A percentile compares a stretch with the other conserved stretches of the same genome.
These are phyloP conservation scores for Cercopithecus neglectus DNA, from an alignment of 2,797 vertebrate genomes.

Conservation along the genomic window DNA sequence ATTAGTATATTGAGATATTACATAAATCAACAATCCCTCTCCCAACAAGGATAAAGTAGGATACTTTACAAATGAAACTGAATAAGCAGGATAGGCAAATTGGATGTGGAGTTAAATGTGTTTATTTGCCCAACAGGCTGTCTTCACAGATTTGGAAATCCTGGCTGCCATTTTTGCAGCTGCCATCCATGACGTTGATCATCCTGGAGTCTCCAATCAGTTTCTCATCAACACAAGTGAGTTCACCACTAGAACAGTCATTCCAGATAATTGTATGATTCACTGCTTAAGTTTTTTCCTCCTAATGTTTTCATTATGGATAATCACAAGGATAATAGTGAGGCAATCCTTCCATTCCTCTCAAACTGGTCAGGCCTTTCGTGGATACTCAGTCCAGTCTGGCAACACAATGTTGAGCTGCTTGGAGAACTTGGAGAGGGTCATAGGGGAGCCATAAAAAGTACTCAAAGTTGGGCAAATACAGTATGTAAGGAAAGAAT, in stretches of 20 bases:
- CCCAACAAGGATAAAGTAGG: not conserved
- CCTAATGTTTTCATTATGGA: constrained; percentile 71
- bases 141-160: constrained; percentile 98
- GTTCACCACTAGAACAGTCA: constrained; percentile 78
- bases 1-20: not conserved
- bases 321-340: constrained; percentile 56
- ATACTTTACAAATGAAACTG: not conserved
- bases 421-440: constrained; percentile 7
- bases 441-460: constrained; percentile 57
- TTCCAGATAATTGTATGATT: constrained; percentile 23
- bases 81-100: not conserved
- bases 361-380: constrained; percentile 49
- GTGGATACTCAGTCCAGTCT: constrained; percentile 58
- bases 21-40: not conserved
- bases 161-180: constrained; percentile 98
- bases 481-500: constrained; percentile 30
- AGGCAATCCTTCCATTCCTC: constrained; percentile 67
- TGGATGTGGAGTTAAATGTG: not conserved
- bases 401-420: constrained; percentile 34
- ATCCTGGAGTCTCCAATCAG: constrained; percentile 98
- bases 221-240: constrained; percentile 99
- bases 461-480: constrained; percentile 53
- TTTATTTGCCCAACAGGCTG: constrained; percentile 86
- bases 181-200: constrained; percentile 98
- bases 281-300: constrained; percentile 42